Evolutionary conservation across 2,797 vertebrate genomes (phyloP).

Genomic region (Anabacerthia variegaticeps): DNA sequence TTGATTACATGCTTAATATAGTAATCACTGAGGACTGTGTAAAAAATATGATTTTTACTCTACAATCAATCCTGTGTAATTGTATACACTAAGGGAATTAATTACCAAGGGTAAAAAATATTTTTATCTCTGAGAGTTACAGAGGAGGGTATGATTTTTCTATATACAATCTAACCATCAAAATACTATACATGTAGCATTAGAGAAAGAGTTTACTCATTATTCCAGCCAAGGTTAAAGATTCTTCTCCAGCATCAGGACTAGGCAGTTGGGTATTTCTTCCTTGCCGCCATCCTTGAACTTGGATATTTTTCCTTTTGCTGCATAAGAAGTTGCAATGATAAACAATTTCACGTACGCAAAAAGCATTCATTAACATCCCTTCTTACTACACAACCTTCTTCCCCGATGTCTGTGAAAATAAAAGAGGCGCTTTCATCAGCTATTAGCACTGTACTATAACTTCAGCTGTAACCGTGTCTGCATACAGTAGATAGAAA

Average conservation of each 20-base stretch:
- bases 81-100: neutral
- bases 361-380: neutral
- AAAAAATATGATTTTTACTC: neutral
- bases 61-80: neutral
- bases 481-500: neutral
- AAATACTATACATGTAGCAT: neutral
- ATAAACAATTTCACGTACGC: neutral
- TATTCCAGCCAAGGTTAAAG: neutral
- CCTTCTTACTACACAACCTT: neutral
- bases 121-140: neutral
- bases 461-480: rapidly evolving
- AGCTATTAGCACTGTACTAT: rapidly evolving
- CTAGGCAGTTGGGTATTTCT: neutral
- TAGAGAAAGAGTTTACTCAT: neutral
- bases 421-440: neutral
- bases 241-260: neutral
- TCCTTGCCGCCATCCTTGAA: neutral
- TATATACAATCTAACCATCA: neutral
- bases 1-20: neutral
- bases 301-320: neutral
- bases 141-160: neutral
- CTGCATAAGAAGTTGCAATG: neutral
- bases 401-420: neutral
- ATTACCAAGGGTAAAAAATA: neutral
- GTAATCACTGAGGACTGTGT: neutral